Evolutionary conservation across 1,140 invertebrate species (phyloP).

Genomic region (Gryon sp.): DNA sequence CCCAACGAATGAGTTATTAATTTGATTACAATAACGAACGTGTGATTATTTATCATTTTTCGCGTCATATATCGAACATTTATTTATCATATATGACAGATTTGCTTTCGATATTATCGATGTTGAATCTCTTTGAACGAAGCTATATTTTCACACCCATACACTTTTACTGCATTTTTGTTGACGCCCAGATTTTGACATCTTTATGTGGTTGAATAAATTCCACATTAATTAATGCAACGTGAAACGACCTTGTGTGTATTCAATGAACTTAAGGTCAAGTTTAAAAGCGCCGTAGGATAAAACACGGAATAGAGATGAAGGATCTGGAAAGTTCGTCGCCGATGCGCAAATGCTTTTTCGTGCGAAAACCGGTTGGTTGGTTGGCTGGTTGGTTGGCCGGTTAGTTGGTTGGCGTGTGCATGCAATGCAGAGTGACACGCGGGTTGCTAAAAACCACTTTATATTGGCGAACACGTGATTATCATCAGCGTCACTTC

Average conservation of each 20-base stretch:
- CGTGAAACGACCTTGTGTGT: conserved; percentile 5
- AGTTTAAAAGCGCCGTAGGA: conserved; percentile 28
- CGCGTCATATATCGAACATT: too few relatives aligned
- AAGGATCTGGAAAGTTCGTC: conserved; percentile 42
- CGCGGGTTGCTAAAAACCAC: conserved; percentile 14
- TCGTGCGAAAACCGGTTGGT: conserved; percentile 42
- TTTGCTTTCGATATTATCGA: too few relatives aligned
- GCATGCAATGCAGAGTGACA: conserved; percentile 28
- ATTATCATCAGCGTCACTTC: conserved; percentile 23
- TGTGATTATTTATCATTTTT: too few relatives aligned
- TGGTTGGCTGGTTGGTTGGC: too few relatives aligned
- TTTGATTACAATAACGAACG: too few relatives aligned
- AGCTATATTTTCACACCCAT: too few relatives aligned
- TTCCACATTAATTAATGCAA: conserved; percentile 41
- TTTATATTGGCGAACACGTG: conserved; percentile 1
- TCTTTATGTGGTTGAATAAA: too few relatives aligned
- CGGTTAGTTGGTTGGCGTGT: neutral
- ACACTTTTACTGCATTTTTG: too few relatives aligned
- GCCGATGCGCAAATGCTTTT: conserved; percentile 4
- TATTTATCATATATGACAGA: too few relatives aligned
- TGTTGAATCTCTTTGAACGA: too few relatives aligned
- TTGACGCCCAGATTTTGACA: too few relatives aligned
- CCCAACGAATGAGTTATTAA: too few relatives aligned
- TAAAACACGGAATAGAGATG: conserved; percentile 14
- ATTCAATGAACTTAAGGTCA: conserved; percentile 38